Evolutionary conservation across 2,113 vertebrate genomes (phyloP), one percentile per base, ranked within the genome.

Genomic region (Cheilinus undulatus): DNA sequence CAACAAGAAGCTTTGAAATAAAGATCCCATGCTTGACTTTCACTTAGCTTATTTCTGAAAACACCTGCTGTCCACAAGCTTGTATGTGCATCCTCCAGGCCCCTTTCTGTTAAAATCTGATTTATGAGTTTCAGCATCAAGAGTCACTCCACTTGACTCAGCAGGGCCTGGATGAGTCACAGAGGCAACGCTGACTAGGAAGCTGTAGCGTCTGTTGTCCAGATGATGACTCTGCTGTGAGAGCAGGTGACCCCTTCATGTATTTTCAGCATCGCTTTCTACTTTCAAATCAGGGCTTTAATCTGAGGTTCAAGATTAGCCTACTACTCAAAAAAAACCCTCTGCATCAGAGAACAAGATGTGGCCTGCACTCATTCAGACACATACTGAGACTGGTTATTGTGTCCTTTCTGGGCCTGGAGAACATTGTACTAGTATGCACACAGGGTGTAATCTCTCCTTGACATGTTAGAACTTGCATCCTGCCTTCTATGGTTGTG

Each of bases 161-260:
- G 84, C 82, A 34, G 22, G 66, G 77, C 27, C 68, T 8, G 76
- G 45, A 51, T 89, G 87, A 89, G 61, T 91, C 86, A 89, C 2
- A 17, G 48, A 72, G 51, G 71, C 84, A 36, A 60, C n/a, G 56
- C 63, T 86, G 69, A 69, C 60, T 82, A 2, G 27, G 22, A 61
- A 60, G 69, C 70, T 70, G 59, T 67, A 74, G 64, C 10, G 26
- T 72, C 69, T 59, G 53, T 74, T 69, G 61, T 67, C 75, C 80
- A 82, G 45, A 77, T 69, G 80, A 80, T 70, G 28, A 32, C 56
- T 70, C 34, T 53, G 27, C 17, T 67, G 23, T 28, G 8, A 66
- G 77, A 59, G 23, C 28, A 51, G 48, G 45, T 38, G 51, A 45
- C 27, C 48, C 38, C 17, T 7, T 20, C 17, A n/a, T 78, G 60